Evolutionary conservation across 2,797 vertebrate genomes (phyloP).

Genomic region (Rachycentron canadum): DNA sequence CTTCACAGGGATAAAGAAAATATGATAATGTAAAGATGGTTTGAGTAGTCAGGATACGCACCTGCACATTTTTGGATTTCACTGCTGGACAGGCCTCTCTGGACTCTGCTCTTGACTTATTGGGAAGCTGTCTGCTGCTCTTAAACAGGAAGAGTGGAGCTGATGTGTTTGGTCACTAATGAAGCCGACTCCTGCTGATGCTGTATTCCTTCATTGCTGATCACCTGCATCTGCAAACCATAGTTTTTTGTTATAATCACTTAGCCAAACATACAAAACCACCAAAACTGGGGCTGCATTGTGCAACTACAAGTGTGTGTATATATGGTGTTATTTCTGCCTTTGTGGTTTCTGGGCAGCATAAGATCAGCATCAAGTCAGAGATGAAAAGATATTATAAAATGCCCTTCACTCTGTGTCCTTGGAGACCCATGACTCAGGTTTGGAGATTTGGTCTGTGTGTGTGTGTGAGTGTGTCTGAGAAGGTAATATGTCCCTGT

Average conservation of each 20-base stretch:
- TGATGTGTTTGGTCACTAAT: constrained; percentile 23
- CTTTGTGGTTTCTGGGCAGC: constrained; percentile 46
- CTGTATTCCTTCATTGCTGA: background rate
- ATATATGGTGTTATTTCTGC: constrained; percentile 17
- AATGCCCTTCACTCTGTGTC: constrained; percentile 65
- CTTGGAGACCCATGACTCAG: constrained; percentile 52
- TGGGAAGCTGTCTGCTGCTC: constrained; percentile 11
- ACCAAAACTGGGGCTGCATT: constrained; percentile 3
- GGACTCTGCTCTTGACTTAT: background rate
- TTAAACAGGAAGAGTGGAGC: constrained; percentile 14
- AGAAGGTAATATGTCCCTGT: constrained; percentile 43
- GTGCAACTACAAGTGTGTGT: background rate
- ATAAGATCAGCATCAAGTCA: constrained; percentile 45
- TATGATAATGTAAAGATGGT: constrained; percentile 9
- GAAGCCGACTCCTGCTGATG: constrained; percentile 27
- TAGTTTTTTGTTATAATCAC: no score
- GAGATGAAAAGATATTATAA: constrained; percentile 64
- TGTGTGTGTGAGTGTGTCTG: background rate
- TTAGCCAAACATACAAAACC: constrained; percentile 21
- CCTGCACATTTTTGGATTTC: constrained; percentile 2
- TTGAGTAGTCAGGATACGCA: background rate
- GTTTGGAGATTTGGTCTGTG: constrained; percentile 19
- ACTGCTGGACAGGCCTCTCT: background rate
- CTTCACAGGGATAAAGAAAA: background rate
- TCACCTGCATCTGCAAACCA: background rate